phyloP scores from a whole-genome alignment of 2,113 vertebrate genomes.

The Bathybates hornii region DNA sequence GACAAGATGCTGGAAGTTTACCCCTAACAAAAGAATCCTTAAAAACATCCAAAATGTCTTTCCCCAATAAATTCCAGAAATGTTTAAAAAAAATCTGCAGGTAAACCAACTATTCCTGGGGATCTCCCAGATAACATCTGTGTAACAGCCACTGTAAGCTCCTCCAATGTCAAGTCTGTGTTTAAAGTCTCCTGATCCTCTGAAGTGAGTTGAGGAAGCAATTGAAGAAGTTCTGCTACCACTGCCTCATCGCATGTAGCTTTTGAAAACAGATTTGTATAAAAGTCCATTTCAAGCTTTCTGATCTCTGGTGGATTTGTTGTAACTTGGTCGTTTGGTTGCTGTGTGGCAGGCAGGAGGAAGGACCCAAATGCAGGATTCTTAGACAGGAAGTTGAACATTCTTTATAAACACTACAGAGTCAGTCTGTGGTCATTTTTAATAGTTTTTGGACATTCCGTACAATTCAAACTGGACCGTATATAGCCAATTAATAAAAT shows the following conservation, averaged over 20 bases:
- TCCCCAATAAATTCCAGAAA: not conserved
- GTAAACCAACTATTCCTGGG: not conserved
- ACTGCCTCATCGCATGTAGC: not conserved
- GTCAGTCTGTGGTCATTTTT: not conserved
- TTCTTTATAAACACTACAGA: not conserved
- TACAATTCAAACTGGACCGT: not conserved
- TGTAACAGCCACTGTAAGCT: accelerated
- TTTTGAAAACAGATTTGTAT: not conserved
- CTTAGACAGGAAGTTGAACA: not conserved
- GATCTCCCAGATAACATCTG: not conserved
- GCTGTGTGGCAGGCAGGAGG: not conserved
- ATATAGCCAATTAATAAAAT: not conserved
- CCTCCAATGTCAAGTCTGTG: not conserved
- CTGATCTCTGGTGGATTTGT: not conserved
- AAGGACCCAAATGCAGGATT: not conserved
- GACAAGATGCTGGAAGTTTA: not conserved
- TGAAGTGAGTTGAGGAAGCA: not conserved
- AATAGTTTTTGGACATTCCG: not conserved
- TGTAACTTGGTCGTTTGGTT: not conserved
- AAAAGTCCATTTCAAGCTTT: not conserved
- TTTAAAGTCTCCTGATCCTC: not conserved
- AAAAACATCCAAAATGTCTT: not conserved
- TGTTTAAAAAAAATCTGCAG: not conserved
- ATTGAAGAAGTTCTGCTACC: not conserved
- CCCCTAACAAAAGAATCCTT: not conserved